Base-by-base conservation (phyloP, 2,888 invertebrate genomes). In the Zele albiditarsus region DNA sequence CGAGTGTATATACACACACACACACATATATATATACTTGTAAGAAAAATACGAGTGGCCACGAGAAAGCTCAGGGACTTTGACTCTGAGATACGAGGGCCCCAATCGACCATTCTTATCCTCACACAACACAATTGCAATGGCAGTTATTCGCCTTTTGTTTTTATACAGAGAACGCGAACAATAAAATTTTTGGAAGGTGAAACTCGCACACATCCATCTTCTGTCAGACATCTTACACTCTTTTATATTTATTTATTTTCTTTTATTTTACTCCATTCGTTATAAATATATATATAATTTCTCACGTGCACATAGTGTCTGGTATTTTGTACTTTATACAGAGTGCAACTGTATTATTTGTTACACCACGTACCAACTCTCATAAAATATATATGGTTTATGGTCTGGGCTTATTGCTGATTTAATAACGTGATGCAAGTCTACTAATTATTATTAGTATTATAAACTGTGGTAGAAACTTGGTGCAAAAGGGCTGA, bases 401-500 rank as follows among this genome's bases (percentile, higher is more conserved):
- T 2, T 53, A 49, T 27, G 16, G 28, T 33, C 12, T 53, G 4
- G 10, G 60, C 27, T 71, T 71, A 62, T 62, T 71, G 79, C 79
- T 84, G 82, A 84, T 84, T 84, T 83, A 82, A 84, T 84, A 84
- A 84, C 80, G 78, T 75, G 71, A 72, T 77, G 73, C 74, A 53
- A 74, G 46, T 46, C n/a, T 46, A 63, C 80, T 82, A 84, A 84
- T 82, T 83, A 83, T 84, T 84, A 83, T 83, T 82, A 83, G 83
- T 76, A 73, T 74, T 72, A 73, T n/a, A n/a, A n/a, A 42, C 70
- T 8, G 12, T 10, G 25, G 58, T 23, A 10, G 20, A 53, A 71
- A 28, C n/a, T 62, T 71, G 12, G 14, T 46, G 28, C 69, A 68
- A 78, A 20, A 80, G 77, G 77, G 77, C 80, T 78, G 74, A 75